Percentiles rank a stretch among this genome's conserved stretches.
Conservation (phyloP, 2,113 vertebrate genomes). For the Scytalopus superciliaris region DNA sequence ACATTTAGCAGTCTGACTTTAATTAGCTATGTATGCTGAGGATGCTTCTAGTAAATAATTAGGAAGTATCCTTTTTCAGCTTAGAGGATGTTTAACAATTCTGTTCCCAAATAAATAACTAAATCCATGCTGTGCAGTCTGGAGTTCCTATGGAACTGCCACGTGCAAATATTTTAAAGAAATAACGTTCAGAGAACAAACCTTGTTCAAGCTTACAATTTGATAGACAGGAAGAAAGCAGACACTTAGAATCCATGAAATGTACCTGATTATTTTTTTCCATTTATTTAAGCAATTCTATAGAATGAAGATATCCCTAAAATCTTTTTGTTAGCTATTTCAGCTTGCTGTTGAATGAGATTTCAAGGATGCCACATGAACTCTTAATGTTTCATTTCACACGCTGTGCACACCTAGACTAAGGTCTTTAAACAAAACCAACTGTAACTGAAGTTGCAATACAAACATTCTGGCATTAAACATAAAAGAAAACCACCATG, state of each 20-base stretch:
- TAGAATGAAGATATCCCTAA: neutral
- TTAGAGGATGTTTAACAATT: neutral
- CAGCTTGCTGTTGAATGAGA: neutral
- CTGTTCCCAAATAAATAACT: conserved; percentile 19
- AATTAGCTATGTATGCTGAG: conserved; percentile 24
- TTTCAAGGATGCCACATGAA: neutral
- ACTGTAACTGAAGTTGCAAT: neutral
- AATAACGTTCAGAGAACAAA: neutral
- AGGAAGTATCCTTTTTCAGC: conserved; percentile 11
- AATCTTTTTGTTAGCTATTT: neutral
- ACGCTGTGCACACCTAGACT: neutral
- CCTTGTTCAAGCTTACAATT: neutral
- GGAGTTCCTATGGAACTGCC: neutral
- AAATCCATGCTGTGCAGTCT: neutral
- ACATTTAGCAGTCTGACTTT: conserved; percentile 28
- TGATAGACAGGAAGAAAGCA: neutral
- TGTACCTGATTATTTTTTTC: neutral
- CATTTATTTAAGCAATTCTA: neutral
- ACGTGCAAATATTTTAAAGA: neutral
- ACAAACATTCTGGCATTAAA: neutral
- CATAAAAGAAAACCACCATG: conserved; percentile 9
- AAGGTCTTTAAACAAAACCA: neutral
- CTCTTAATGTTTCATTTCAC: neutral
- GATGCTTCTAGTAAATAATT: conserved; percentile 36
- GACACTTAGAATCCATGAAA: neutral